Conservation (phyloP, 2,888 invertebrate genomes). For the Acrocyrtus sp. region DNA sequence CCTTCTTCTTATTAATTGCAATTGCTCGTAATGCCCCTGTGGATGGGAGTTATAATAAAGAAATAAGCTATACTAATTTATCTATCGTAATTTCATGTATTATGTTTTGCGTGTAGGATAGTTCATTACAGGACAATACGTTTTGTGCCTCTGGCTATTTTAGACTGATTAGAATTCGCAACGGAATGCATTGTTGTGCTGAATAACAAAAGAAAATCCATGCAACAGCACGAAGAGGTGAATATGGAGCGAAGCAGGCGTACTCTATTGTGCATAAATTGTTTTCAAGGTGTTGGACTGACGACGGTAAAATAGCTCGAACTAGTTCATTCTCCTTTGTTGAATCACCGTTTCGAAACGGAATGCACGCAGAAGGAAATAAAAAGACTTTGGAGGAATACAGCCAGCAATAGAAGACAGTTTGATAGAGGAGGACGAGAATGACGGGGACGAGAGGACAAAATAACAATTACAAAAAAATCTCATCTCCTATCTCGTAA, state of each 20-base stretch:
- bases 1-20: background rate
- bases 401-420: slow-evolving; percentile 11
- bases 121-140: background rate
- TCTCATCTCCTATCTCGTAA: background rate
- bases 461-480: background rate
- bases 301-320: too few species aligned
- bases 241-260: too few species aligned
- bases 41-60: background rate
- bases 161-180: too few species aligned
- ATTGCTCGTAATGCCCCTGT: background rate
- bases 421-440: slow-evolving; percentile 6
- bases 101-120: background rate
- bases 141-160: background rate
- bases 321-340: too few species aligned
- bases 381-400: background rate
- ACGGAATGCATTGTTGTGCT: slow-evolving; percentile 1
- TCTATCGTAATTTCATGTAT: background rate
- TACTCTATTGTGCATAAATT: too few species aligned
- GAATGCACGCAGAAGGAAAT: background rate
- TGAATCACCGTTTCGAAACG: slow-evolving; percentile 20
- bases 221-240: too few species aligned
- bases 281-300: too few species aligned
- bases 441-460: too few species aligned
- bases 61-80: background rate
- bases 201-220: slow-evolving; percentile 3